Evolutionary conservation across 2,113 vertebrate species (phyloP).

Genomic region (Otolemur garnettii): DNA sequence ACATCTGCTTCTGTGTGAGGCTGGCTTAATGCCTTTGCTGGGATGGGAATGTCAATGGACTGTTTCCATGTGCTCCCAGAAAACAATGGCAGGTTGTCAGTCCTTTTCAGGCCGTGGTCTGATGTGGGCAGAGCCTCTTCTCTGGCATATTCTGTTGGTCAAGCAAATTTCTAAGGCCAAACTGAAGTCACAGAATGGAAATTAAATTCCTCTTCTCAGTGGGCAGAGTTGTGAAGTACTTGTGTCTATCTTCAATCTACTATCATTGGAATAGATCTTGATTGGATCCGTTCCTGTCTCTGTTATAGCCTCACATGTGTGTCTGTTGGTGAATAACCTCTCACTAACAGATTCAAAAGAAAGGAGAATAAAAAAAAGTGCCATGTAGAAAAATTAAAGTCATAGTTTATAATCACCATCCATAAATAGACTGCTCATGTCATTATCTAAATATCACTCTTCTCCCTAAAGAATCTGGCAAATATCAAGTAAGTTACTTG

Average conservation of each 20-base stretch:
- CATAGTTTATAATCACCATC: background rate
- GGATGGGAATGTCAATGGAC: fast-evolving
- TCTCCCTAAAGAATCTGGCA: background rate
- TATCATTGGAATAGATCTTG: background rate
- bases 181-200: background rate
- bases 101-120: background rate
- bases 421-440: background rate
- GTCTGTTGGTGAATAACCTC: no score
- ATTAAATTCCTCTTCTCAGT: background rate
- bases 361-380: background rate
- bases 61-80: background rate
- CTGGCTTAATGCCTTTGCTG: background rate
- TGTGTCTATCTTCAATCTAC: background rate
- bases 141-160: background rate
- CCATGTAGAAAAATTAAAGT: background rate
- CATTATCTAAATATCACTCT: background rate
- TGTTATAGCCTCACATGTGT: background rate
- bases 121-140: no score
- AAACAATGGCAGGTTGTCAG: background rate
- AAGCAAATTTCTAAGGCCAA: background rate
- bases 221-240: background rate
- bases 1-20: background rate
- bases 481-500: background rate
- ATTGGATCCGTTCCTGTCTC: background rate
- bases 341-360: background rate